Percentiles rank a stretch among this genome's conserved stretches.
These are phyloP conservation scores for Sinohyriopsis cumingii DNA, from an alignment of 2,888 invertebrate species.

Conservation along the genomic window DNA sequence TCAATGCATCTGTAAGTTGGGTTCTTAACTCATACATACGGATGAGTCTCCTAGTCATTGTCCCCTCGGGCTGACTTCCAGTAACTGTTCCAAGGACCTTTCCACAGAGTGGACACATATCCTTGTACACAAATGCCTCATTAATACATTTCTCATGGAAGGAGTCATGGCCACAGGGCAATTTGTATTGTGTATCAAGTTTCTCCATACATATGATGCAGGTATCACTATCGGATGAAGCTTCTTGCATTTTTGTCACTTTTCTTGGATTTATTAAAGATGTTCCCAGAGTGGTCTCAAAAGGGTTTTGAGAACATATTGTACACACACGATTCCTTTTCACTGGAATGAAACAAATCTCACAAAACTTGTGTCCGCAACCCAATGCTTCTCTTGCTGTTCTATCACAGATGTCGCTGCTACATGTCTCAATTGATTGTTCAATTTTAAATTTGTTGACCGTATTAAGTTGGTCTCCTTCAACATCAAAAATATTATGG, in stretches of 20 bases:
- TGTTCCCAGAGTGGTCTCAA: no score
- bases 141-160: no score
- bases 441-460: background rate
- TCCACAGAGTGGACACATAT: slow-evolving; percentile 58
- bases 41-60: slow-evolving; percentile 17
- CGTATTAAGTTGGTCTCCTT: background rate
- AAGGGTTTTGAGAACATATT: no score
- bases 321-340: background rate
- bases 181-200: no score
- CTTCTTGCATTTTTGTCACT: no score
- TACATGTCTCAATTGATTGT: background rate
- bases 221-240: no score
- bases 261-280: no score
- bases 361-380: slow-evolving; percentile 22
- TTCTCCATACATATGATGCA: no score
- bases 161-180: no score
- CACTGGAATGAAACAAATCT: slow-evolving; percentile 1
- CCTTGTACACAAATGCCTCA: slow-evolving; percentile 26
- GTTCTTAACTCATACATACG: no score
- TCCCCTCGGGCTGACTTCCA: slow-evolving; percentile 59
- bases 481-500: slow-evolving; percentile 1
- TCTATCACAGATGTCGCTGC: background rate
- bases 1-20: no score
- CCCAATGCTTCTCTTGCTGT: slow-evolving; percentile 1
- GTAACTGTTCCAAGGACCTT: slow-evolving; percentile 44